A percentile compares a stretch with the other conserved stretches of the same genome.
These are phyloP conservation scores for Magallana gigas DNA, from an alignment of 1,140 invertebrate genomes.

Conservation along the genomic window DNA sequence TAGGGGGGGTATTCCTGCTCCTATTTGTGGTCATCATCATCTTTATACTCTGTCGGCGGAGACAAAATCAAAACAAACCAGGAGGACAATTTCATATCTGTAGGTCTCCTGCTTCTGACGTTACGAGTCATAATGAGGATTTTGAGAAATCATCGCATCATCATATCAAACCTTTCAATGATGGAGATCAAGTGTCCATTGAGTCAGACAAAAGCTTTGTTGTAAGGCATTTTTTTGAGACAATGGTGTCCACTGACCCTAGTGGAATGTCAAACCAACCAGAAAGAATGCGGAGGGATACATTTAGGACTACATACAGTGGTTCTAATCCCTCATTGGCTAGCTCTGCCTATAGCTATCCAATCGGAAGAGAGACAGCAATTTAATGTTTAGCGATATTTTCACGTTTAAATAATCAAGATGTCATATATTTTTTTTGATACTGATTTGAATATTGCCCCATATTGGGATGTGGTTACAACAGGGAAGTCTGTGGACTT, in stretches of 20 bases:
- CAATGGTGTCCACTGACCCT: conserved; percentile 61
- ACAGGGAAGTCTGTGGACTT: too few relatives aligned
- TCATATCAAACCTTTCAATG: conserved; percentile 57
- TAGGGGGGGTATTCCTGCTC: conserved; percentile 59
- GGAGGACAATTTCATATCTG: conserved; percentile 39
- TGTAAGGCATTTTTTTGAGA: conserved; percentile 69
- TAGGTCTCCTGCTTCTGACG: conserved; percentile 46
- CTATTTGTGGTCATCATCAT: conserved; percentile 58
- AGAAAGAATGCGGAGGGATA: conserved; percentile 46
- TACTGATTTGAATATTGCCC: too few relatives aligned
- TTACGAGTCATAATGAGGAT: conserved; percentile 57
- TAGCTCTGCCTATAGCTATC: conserved; percentile 41
- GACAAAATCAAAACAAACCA: conserved; percentile 50
- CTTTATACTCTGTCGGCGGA: conserved; percentile 57
- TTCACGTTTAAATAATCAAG: too few relatives aligned
- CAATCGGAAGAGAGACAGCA: conserved; percentile 52
- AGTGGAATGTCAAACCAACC: conserved; percentile 45
- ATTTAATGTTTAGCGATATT: background rate
- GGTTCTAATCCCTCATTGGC: conserved; percentile 43
- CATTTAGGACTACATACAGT: background rate
- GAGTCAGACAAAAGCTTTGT: conserved; percentile 72
- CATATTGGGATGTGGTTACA: too few relatives aligned
- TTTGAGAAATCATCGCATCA: conserved; percentile 54
- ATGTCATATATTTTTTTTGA: too few relatives aligned
- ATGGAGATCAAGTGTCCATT: conserved; percentile 65